Evolutionary conservation across 1,140 invertebrate species (phyloP).

Genomic region (Leguminivora glycinivorella): DNA sequence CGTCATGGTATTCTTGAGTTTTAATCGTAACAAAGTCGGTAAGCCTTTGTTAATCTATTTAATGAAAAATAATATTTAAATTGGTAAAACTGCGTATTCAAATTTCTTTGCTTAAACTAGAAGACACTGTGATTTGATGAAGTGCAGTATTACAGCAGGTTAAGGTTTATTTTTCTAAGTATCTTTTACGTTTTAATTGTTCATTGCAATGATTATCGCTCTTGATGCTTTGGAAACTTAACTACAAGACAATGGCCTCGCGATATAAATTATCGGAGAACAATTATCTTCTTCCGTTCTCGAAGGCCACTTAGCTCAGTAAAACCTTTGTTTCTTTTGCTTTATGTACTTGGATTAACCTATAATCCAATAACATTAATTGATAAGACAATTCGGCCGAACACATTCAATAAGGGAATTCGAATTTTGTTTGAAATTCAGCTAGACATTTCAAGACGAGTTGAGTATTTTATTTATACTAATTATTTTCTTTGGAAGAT

Average conservation of each 20-base stretch:
- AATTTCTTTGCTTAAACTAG: background rate
- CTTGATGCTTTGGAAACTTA: constrained; percentile 30
- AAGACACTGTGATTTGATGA: constrained; percentile 9
- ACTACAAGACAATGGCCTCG: constrained; percentile 31
- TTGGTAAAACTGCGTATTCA: background rate
- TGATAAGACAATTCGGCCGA: background rate
- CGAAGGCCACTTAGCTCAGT: constrained; percentile 23
- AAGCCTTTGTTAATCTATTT: too few species aligned
- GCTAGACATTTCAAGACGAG: background rate
- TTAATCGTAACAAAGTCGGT: too few species aligned
- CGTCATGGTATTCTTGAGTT: background rate
- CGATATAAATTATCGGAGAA: constrained; percentile 17
- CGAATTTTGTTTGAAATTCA: background rate
- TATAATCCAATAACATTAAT: background rate
- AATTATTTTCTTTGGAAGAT: constrained; percentile 44
- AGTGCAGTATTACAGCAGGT: background rate
- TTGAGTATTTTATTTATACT: constrained; percentile 7
- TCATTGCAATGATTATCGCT: background rate
- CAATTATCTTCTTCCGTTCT: constrained; percentile 29
- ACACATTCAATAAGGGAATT: background rate
- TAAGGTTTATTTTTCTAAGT: background rate
- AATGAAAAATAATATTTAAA: background rate
- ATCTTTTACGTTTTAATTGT: background rate
- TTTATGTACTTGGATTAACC: background rate
- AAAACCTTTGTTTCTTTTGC: constrained; percentile 30